These are phyloP conservation scores for Ophiodon elongatus DNA, from an alignment of 2,113 vertebrate species.

Conservation along the genomic window DNA sequence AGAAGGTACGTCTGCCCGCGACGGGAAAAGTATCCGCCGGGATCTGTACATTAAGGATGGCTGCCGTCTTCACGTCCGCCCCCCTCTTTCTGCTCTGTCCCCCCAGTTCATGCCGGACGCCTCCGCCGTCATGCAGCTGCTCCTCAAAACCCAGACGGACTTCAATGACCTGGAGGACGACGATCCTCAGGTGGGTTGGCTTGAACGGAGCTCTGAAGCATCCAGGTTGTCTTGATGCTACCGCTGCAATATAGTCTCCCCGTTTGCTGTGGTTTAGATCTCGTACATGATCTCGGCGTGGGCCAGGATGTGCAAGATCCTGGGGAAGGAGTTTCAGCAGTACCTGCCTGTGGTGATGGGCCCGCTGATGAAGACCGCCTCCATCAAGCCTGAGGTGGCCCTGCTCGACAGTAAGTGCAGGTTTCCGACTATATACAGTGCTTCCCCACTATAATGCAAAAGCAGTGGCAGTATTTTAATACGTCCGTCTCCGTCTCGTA, in stretches of 20 bases:
- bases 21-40: background rate
- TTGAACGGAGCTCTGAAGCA: rapidly evolving
- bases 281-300: slow-evolving; percentile 99
- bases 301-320: slow-evolving; percentile 99
- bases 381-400: slow-evolving; percentile 98
- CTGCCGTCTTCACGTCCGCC: background rate
- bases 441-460: too few relatives aligned
- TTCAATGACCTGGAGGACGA: slow-evolving; percentile 98
- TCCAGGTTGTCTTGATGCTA: rapidly evolving
- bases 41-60: background rate
- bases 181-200: slow-evolving; percentile 91
- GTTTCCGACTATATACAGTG: background rate
- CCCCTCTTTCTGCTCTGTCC: background rate
- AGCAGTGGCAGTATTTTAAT: background rate
- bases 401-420: slow-evolving; percentile 93
- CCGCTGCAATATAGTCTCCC: rapidly evolving
- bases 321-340: slow-evolving; percentile 99
- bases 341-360: slow-evolving; percentile 99
- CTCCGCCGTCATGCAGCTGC: slow-evolving; percentile 97
- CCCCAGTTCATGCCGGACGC: slow-evolving; percentile 98
- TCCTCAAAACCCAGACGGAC: slow-evolving; percentile 97
- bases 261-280: slow-evolving; percentile 83
- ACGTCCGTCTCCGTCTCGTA: slow-evolving; percentile 48
- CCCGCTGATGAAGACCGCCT: slow-evolving; percentile 98
- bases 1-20: slow-evolving; percentile 85